Evolutionary conservation across 2,797 vertebrate genomes (phyloP).

Genomic region (Paguma larvata): DNA sequence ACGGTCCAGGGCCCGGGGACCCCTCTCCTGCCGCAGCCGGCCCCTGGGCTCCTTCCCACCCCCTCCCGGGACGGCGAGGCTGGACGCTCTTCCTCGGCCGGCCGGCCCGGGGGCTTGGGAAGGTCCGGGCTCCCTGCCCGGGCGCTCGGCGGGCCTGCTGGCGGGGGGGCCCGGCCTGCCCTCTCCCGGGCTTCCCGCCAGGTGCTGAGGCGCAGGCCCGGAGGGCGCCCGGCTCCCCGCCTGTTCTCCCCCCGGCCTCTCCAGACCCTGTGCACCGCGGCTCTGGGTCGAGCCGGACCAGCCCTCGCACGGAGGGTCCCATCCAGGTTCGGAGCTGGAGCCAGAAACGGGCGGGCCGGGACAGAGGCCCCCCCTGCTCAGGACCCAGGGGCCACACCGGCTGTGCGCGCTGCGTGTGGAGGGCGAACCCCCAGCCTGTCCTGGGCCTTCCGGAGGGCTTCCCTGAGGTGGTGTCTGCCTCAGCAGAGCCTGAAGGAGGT

Average conservation of each 20-base stretch:
- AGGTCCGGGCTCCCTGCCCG: no score
- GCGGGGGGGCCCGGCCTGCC: not conserved
- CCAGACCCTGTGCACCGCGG: rapidly evolving
- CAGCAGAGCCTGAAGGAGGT: not conserved
- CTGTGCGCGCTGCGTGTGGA: not conserved
- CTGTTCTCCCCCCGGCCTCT: rapidly evolving
- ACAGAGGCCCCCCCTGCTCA: not conserved
- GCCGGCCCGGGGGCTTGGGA: rapidly evolving
- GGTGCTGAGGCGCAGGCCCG: no score
- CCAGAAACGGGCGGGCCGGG: not conserved
- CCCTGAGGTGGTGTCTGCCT: not conserved
- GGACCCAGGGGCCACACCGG: rapidly evolving
- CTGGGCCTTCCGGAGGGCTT: not conserved
- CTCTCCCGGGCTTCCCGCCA: not conserved
- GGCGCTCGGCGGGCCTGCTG: not conserved
- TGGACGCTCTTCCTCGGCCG: not conserved
- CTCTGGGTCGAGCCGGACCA: not conserved
- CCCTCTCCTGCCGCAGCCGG: rapidly evolving
- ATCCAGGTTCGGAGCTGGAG: not conserved
- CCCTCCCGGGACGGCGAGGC: no score
- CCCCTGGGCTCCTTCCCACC: not conserved
- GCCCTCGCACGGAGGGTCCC: not conserved
- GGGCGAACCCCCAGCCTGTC: not conserved
- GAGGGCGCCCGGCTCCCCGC: not conserved
- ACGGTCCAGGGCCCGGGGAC: not conserved